Base-by-base conservation (phyloP, 2,797 vertebrate species). In the Clamator glandarius region DNA sequence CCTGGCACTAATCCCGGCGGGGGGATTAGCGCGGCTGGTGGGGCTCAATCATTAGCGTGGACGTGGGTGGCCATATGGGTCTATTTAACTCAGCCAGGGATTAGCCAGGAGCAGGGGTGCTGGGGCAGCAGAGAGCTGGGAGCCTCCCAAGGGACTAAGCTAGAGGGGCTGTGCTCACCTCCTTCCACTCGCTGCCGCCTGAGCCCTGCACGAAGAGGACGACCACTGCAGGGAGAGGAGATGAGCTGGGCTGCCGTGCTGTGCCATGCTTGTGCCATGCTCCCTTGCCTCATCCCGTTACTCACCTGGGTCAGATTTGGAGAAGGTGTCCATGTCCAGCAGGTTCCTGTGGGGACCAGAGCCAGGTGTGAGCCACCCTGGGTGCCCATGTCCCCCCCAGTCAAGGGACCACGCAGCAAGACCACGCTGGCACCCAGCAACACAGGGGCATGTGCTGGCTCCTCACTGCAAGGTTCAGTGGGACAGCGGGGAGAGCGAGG, bases 161-260 rank as follows among this genome's bases (percentile, higher is more conserved):
- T 2, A 46, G 51, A 54, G 29, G 33, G 59, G 23, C 58, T 6
- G 6, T 2, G 95, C 99, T 99, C 96, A 99, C 99, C 99, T 99
- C 99, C 91, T 99, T 98, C 99, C 99, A 99, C 95, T 99, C 99
- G 89, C 98, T 99, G 97, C 98, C 99, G 84, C 99, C 99, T 5
- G 98, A 98, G 72, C 98, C 98, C 96, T 99, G 99, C 91, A 99
- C 87, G 85, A 98, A 98, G 84, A 99, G 98, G 92, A 99, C 98
- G 48, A 98, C 99, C 97, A 99, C 99, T 99, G 98, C 57, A 66
- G 91, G 95, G 81, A 96, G 61, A 97, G 87, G 61, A 87, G 81
- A 29, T 48, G 80, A 42, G 73, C 76, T 1, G 5, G 36, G 66
- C 84, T 81, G 63, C 51, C 0, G 0, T 13, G 52, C 74, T 6